Percentiles rank a stretch among this genome's conserved stretches.
Evolutionary conservation across 2,113 vertebrate genomes (phyloP).

Genomic region (Ctenomys sociabilis): DNA sequence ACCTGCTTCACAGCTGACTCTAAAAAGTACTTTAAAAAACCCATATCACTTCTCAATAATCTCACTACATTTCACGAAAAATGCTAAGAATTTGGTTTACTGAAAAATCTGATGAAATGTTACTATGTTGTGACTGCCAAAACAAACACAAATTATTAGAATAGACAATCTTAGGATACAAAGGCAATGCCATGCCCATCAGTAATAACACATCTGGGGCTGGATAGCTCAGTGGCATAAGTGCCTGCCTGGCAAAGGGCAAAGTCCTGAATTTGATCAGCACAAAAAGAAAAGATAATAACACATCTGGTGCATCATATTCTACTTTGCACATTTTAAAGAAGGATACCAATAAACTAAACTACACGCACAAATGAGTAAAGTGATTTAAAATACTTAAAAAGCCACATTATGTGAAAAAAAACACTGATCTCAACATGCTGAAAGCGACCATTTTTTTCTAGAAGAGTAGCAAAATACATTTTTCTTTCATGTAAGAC

Average conservation of each 20-base stretch:
- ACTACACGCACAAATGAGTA: background rate
- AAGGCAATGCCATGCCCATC: background rate
- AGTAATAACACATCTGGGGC: background rate
- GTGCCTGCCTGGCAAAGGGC: no score
- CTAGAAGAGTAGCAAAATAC: background rate
- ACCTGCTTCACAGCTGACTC: background rate
- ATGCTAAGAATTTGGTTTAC: background rate
- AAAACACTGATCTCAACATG: background rate
- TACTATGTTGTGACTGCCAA: background rate
- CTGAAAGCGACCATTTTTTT: background rate
- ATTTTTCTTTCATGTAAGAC: background rate
- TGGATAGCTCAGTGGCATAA: no score
- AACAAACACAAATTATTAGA: background rate
- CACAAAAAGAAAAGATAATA: no score
- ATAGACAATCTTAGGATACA: background rate
- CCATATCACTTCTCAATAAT: background rate
- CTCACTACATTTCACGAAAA: background rate
- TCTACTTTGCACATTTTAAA: constrained; percentile 34
- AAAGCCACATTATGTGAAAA: constrained; percentile 20
- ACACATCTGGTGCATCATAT: background rate
- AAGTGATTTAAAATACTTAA: background rate
- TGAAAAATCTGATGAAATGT: constrained; percentile 28
- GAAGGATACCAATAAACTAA: constrained; percentile 9
- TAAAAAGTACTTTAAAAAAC: background rate
- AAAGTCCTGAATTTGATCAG: no score